Percentiles rank a stretch among this genome's conserved stretches.
phyloP scores from a whole-genome alignment of 2,888 invertebrate species.

The Abrostola triplasia region DNA sequence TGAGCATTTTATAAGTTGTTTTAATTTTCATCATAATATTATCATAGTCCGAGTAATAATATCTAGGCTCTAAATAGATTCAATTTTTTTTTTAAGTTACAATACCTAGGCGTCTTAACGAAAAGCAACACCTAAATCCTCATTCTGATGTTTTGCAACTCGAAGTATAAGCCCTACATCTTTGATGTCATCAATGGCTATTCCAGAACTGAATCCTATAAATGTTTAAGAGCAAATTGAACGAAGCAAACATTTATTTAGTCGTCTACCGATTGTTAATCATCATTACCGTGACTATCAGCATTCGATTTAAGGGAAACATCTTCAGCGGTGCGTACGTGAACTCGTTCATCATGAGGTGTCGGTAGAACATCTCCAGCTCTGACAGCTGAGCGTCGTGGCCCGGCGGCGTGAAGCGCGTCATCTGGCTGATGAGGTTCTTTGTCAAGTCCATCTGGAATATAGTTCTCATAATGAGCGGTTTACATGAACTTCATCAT shows the following conservation, averaged over 20 bases:
- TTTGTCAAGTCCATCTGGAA: slow-evolving; percentile 39
- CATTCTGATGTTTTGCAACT: too few species aligned
- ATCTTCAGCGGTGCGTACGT: slow-evolving; percentile 46
- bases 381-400: slow-evolving; percentile 23
- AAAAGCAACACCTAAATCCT: too few species aligned
- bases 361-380: slow-evolving; percentile 43
- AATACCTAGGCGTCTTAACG: too few species aligned
- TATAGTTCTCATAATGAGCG: neutral
- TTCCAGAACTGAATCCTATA: neutral
- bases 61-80: too few species aligned
- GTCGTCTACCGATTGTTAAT: neutral
- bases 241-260: neutral
- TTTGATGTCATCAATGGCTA: too few species aligned
- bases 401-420: slow-evolving; percentile 15
- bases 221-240: neutral
- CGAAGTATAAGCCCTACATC: too few species aligned
- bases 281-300: slow-evolving; percentile 38
- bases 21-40: neutral
- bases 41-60: too few species aligned
- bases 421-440: slow-evolving; percentile 42
- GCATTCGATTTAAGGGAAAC: slow-evolving; percentile 41
- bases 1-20: neutral
- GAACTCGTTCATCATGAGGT: slow-evolving; percentile 40
- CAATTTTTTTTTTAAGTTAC: too few species aligned
- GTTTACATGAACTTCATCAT: too few species aligned